A percentile compares a stretch with the other conserved stretches of the same genome.
These are phyloP conservation scores for Arizona elegans DNA, from an alignment of 2,113 vertebrate genomes.

Conservation along the genomic window DNA sequence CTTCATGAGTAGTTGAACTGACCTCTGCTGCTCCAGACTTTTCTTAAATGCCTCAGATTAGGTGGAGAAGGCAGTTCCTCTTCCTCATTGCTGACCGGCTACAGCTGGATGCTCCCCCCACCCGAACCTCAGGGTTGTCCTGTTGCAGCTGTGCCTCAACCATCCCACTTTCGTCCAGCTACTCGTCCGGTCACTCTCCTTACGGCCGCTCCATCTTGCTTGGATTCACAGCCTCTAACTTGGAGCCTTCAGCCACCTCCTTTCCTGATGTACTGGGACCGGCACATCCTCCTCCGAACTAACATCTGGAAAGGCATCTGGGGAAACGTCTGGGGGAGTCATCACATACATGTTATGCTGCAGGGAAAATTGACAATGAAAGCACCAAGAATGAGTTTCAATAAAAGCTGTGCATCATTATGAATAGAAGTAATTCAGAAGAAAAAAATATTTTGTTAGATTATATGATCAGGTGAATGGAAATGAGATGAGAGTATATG, in stretches of 20 bases:
- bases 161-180: background rate
- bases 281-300: background rate
- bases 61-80: background rate
- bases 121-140: background rate
- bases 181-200: background rate
- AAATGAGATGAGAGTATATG: background rate
- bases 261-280: background rate
- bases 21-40: background rate
- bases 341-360: background rate
- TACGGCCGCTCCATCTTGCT: background rate
- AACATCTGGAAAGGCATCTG: background rate
- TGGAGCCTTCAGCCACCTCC: background rate
- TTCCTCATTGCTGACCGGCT: background rate
- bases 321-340: too few relatives aligned
- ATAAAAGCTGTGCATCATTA: background rate
- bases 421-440: background rate
- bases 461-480: background rate
- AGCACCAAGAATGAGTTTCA: background rate
- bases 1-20: background rate
- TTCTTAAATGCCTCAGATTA: background rate
- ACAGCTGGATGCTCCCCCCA: too few relatives aligned
- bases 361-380: background rate
- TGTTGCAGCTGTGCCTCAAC: background rate
- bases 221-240: background rate
- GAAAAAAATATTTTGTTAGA: background rate